Conservation (phyloP, 2,797 vertebrate species). For the Microctenopoma steveboyesi region DNA sequence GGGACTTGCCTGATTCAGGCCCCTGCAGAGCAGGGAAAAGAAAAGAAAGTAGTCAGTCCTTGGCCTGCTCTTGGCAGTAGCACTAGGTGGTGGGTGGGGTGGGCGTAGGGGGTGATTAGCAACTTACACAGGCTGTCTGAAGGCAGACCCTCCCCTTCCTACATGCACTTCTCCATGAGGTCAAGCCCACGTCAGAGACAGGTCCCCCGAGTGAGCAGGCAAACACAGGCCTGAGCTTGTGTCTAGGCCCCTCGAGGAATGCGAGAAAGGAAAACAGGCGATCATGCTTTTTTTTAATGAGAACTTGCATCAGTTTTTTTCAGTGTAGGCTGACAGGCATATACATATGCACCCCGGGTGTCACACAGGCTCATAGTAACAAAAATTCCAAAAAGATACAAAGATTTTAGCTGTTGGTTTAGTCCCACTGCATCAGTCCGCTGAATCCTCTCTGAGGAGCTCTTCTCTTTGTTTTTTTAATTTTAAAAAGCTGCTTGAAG, state of each 20-base stretch:
- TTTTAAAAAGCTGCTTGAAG: not conserved
- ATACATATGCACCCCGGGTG: not conserved
- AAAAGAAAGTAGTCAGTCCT: conserved; percentile 42
- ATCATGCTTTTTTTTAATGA: conserved; percentile 71
- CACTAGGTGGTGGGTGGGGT: conserved; percentile 40
- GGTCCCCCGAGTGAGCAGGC: conserved; percentile 70
- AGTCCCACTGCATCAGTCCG: conserved; percentile 5
- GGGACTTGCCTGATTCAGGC: conserved; percentile 23
- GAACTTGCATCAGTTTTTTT: conserved; percentile 57
- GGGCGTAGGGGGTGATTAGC: conserved; percentile 64
- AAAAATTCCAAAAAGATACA: conserved; percentile 18
- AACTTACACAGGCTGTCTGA: conserved; percentile 71
- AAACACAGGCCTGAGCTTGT: conserved; percentile 78
- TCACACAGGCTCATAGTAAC: conserved; percentile 15
- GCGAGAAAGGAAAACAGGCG: conserved; percentile 69
- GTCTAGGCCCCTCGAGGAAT: conserved; percentile 74
- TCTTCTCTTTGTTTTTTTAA: conserved; percentile 20
- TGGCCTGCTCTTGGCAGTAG: conserved; percentile 61
- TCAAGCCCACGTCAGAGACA: conserved; percentile 76
- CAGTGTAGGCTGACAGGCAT: conserved; percentile 17
- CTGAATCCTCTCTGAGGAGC: conserved; percentile 7
- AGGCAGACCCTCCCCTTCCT: conserved; percentile 60
- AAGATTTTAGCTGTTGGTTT: conserved; percentile 14
- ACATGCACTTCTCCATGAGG: conserved; percentile 70
- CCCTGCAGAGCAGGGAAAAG: conserved; percentile 17